Base-by-base conservation (phyloP, 2,888 invertebrate species). In the Perdita meconis region DNA sequence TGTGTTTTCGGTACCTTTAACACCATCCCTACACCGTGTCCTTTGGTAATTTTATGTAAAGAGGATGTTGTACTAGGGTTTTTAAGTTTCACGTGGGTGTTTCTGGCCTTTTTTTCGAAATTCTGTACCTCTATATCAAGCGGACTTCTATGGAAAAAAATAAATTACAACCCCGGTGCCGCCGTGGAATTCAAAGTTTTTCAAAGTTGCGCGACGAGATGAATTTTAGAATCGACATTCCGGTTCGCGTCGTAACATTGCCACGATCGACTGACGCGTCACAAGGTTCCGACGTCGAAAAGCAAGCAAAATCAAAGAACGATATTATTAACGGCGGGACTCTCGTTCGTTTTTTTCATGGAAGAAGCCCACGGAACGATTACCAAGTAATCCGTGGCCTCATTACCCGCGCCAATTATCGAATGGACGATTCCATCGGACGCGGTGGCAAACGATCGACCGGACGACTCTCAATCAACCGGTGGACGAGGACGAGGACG, bases 321-420 rank as follows among this genome's bases (percentile, higher is more conserved):
- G 73, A 66, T 66, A 42, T 66, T 59, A 68, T 78, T 65, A 61
- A 57, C 56, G n/a, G 24, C 34, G 19, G 19, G 40, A 19, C 8
- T 24, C 47, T n/a, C 57, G 1, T 36, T n/a, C 26, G 30, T 57
- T 55, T 65, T 55, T 59, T 51, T 57, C 61, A 36, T 26, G 44
- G 40, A 50, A 51, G 47, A 64, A 53, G 57, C 47, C 42, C 42
- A 42, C 59, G 16, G 34, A 57, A 56, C 66, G 71, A 80, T 57
- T 59, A 67, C 70, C 70, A 26, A 74, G 81, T 73, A 81, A 83
- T 74, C 65, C 81, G 24, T 59, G 78, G 65, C 59, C 81, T 87
- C 86, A 88, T 88, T 88, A 88, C 87, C 83, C 75, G 6, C 81
- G 82, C 86, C 86, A 88, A 88, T 87, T 88, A 88, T 88, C 88